Percentiles rank a stretch among this genome's conserved stretches.
Conservation (phyloP, 2,888 invertebrate species). For the Ryuthela nishihirai region DNA sequence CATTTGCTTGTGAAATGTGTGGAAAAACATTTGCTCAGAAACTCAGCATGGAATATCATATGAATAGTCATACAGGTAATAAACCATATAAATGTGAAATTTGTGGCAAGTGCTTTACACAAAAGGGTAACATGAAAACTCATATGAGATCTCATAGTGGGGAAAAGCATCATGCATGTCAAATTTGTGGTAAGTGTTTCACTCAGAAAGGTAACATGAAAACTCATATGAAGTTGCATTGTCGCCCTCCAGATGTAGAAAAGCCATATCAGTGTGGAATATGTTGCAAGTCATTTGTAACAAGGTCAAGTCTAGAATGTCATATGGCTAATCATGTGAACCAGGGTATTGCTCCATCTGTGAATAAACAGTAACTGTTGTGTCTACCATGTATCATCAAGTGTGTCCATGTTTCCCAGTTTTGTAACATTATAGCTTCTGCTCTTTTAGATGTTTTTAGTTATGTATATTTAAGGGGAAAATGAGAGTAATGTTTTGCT, state of each 20-base stretch:
- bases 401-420: no score
- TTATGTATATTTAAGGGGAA: no score
- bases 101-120: conserved; percentile 39
- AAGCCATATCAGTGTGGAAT: conserved; percentile 38
- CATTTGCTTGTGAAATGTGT: conserved; percentile 37
- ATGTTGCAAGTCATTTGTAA: conserved; percentile 37
- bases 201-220: conserved; percentile 39
- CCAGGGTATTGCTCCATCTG: conserved; percentile 21
- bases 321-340: conserved; percentile 39
- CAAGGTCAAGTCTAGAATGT: conserved; percentile 36
- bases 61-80: conserved; percentile 39
- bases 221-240: conserved; percentile 38
- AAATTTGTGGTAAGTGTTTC: conserved; percentile 39
- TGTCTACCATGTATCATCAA: no score
- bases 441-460: no score
- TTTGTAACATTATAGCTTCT: no score
- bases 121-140: conserved; percentile 40
- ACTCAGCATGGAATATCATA: conserved; percentile 40
- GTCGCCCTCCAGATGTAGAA: conserved; percentile 35
- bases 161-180: conserved; percentile 37
- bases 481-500: no score
- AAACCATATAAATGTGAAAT: conserved; percentile 40
- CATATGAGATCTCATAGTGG: conserved; percentile 39
- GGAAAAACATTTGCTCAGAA: conserved; percentile 39
- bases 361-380: no score